Evolutionary conservation across 2,113 vertebrate species (phyloP).

Genomic region (Charina bottae): DNA sequence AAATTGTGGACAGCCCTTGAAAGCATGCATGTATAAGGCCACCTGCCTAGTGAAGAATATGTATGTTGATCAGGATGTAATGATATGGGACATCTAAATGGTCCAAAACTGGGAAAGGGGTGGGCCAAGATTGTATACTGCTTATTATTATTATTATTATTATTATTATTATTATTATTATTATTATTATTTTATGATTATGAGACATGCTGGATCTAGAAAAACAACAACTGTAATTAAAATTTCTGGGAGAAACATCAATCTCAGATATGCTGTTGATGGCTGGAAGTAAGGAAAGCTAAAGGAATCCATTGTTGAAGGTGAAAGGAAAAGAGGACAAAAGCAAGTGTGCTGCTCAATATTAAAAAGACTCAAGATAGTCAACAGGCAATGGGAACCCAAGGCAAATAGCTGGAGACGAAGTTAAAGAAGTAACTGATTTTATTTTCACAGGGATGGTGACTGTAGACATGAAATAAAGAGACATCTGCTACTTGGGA

Average conservation of each 20-base stretch:
- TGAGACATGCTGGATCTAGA: neutral
- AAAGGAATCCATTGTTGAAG: neutral
- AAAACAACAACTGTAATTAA: neutral
- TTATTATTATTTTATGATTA: too few species aligned
- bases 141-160: too few species aligned
- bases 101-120: neutral
- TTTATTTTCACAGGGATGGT: neutral
- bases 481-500: neutral
- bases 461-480: neutral
- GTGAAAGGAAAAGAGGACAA: neutral
- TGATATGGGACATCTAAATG: neutral
- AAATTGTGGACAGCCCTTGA: neutral
- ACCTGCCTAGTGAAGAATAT: neutral
- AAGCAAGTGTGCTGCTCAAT: neutral
- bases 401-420: neutral
- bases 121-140: neutral
- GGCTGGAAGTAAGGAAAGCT: neutral
- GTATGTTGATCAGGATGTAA: neutral
- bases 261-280: neutral
- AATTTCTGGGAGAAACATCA: neutral
- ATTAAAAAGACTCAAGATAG: neutral
- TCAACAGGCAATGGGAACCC: neutral
- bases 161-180: too few species aligned
- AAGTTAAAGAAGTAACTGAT: neutral
- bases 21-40: neutral